phyloP scores from a whole-genome alignment of 2,888 invertebrate genomes.

The Pteria penguin region DNA sequence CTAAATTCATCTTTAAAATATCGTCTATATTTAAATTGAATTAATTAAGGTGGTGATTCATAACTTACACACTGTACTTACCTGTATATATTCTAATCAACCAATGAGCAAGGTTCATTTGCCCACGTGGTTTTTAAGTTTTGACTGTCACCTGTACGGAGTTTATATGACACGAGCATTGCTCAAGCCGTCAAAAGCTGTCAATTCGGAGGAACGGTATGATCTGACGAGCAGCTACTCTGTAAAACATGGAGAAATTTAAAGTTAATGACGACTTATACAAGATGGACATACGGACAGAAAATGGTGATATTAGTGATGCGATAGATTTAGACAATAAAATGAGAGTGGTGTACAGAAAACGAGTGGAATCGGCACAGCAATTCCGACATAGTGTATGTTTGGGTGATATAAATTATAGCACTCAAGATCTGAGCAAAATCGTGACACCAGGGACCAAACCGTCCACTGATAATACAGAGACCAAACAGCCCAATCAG shows the following conservation, averaged over 20 bases:
- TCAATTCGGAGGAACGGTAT: too few relatives aligned
- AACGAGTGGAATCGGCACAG: constrained; percentile 1
- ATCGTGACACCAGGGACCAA: too few relatives aligned
- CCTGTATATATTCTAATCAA: background rate
- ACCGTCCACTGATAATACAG: background rate
- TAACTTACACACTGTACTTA: too few relatives aligned
- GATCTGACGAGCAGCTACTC: too few relatives aligned
- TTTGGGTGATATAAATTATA: background rate
- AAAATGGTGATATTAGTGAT: constrained; percentile 1
- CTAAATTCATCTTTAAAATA: too few relatives aligned
- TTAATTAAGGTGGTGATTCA: too few relatives aligned
- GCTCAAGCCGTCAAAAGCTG: background rate
- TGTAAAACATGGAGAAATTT: background rate
- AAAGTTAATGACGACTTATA: background rate
- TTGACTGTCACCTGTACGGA: background rate
- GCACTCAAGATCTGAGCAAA: background rate
- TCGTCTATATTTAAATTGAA: too few relatives aligned
- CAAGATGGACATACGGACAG: background rate
- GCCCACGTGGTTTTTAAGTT: background rate
- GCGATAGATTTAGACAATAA: background rate
- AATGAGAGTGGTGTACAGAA: background rate
- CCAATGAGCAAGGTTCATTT: background rate
- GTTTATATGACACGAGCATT: background rate
- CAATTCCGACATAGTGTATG: background rate
- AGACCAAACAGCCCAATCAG: background rate